Conservation (phyloP, 2,797 vertebrate species). For the Chromobotia macracanthus region DNA sequence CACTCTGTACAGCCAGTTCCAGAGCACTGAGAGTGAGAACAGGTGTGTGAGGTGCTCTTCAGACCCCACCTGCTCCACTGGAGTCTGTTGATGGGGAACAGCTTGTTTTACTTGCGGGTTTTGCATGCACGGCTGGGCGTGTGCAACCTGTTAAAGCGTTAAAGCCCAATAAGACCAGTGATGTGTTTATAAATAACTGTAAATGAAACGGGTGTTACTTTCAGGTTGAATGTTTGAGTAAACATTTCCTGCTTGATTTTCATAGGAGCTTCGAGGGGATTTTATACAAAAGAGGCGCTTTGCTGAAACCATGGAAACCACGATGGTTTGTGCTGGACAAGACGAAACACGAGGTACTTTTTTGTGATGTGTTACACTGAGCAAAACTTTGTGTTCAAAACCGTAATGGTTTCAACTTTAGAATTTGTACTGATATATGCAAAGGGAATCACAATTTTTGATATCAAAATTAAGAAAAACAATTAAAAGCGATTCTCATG, state of each 20-base stretch:
- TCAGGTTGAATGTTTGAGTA: background rate
- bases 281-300: slow-evolving; percentile 91
- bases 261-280: slow-evolving; percentile 92
- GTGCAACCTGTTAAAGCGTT: too few species aligned
- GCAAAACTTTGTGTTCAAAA: background rate
- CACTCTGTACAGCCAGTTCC: slow-evolving; percentile 96
- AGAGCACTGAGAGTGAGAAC: slow-evolving; percentile 94
- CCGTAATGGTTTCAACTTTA: background rate
- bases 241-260: background rate
- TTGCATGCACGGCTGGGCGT: too few species aligned
- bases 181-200: too few species aligned
- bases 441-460: background rate
- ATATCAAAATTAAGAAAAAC: background rate
- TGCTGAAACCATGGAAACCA: slow-evolving; percentile 96
- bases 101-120: too few species aligned
- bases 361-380: background rate
- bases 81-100: too few species aligned
- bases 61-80: too few species aligned
- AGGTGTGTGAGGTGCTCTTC: slow-evolving; percentile 72
- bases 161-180: too few species aligned
- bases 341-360: slow-evolving; percentile 93
- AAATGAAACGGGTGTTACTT: too few species aligned
- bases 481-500: background rate
- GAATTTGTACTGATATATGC: background rate
- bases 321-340: slow-evolving; percentile 98